Evolutionary conservation across 2,888 invertebrate genomes (phyloP).

Genomic region (Yponomeuta cagnagella): DNA sequence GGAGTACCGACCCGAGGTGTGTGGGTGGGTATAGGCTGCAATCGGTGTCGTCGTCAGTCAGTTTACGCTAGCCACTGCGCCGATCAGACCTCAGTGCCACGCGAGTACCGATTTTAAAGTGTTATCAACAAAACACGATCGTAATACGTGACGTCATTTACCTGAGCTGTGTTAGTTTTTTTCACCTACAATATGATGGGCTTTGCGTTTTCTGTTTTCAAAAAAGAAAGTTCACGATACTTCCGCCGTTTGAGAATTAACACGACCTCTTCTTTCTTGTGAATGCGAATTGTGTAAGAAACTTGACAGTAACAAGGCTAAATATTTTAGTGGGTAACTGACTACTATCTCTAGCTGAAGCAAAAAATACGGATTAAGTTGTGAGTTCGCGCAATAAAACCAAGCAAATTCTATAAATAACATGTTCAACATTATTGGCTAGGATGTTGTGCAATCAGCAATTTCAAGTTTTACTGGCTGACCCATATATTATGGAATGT

Average conservation of each 20-base stretch:
- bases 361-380: conserved; percentile 20
- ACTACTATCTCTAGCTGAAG: conserved; percentile 23
- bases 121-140: not conserved
- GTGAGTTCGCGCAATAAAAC: conserved; percentile 18
- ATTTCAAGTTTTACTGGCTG: conserved; percentile 31
- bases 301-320: conserved; percentile 34
- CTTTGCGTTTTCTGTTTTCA: not conserved
- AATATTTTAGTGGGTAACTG: no score
- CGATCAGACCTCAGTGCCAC: not conserved
- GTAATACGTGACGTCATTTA: not conserved
- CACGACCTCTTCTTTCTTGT: not conserved
- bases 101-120: not conserved
- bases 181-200: not conserved
- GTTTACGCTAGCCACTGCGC: not conserved
- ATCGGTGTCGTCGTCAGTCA: not conserved
- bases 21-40: not conserved
- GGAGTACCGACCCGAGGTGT: not conserved
- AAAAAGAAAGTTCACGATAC: conserved; percentile 17
- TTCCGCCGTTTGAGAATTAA: not conserved
- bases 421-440: conserved; percentile 24
- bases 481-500: conserved; percentile 20
- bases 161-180: not conserved
- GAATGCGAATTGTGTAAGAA: not conserved
- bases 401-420: conserved; percentile 24
- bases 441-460: conserved; percentile 32